These are phyloP conservation scores for Chloroclystis v-ata DNA, from an alignment of 2,888 invertebrate genomes.

Conservation along the genomic window DNA sequence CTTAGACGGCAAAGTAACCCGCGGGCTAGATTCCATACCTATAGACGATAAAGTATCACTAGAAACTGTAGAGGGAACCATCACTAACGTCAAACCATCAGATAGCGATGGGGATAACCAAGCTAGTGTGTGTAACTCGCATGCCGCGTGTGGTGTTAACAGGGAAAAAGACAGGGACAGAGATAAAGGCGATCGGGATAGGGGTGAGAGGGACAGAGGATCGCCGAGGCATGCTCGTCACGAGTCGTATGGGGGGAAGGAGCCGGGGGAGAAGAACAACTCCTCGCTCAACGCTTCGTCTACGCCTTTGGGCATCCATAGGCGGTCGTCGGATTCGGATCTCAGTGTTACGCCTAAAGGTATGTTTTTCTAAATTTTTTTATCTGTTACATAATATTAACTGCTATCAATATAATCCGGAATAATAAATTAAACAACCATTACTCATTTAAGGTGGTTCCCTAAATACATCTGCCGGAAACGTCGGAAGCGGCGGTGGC, in stretches of 20 bases:
- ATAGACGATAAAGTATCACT: conserved; percentile 5
- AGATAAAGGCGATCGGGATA: conserved; percentile 44
- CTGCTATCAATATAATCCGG: too few species aligned
- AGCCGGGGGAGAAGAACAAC: conserved; percentile 50
- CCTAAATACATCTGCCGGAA: conserved; percentile 75
- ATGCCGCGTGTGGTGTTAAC: conserved; percentile 74
- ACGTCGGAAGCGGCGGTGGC: conserved; percentile 75
- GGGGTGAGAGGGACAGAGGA: conserved; percentile 41
- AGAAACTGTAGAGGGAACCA: conserved; percentile 8
- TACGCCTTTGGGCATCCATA: conserved; percentile 79
- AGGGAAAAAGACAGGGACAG: conserved; percentile 45
- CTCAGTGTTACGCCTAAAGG: conserved; percentile 95
- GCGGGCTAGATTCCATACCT: conserved; percentile 66
- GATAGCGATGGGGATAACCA: conserved; percentile 61
- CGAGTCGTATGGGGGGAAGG: conserved; percentile 74
- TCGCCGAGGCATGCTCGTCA: conserved; percentile 74
- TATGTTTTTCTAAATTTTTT: conserved; percentile 45
- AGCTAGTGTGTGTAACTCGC: conserved; percentile 76
- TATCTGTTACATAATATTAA: too few species aligned
- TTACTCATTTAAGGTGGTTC: conserved; percentile 81
- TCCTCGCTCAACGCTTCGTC: conserved; percentile 68
- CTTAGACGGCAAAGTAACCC: conserved; percentile 34
- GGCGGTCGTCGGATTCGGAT: conserved; percentile 95
- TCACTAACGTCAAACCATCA: conserved; percentile 7
- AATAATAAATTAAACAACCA: too few species aligned